Base-by-base conservation (phyloP, 1,140 invertebrate genomes). In the Caligus rogercresseyi region DNA sequence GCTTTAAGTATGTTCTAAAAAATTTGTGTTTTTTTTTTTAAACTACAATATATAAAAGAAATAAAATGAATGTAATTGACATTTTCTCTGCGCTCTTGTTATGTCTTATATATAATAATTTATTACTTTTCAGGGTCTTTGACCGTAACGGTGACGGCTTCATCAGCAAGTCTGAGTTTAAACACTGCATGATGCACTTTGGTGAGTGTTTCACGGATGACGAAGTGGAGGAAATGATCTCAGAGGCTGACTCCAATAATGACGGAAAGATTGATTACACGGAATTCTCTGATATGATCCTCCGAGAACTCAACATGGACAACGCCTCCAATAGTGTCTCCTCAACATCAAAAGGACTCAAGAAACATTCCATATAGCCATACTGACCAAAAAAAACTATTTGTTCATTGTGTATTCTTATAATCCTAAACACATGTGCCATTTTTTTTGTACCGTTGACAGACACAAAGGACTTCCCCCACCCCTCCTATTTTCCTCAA, bases 61-160 rank as follows among this genome's bases (percentile, higher is more conserved):
- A n/a, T n/a, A n/a, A n/a, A n/a, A n/a, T n/a, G n/a, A n/a, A n/a
- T n/a, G n/a, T n/a, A n/a, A n/a, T n/a, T n/a, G n/a, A n/a, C n/a
- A n/a, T n/a, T n/a, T n/a, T n/a, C n/a, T n/a, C n/a, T n/a, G n/a
- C n/a, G n/a, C n/a, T n/a, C n/a, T n/a, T n/a, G n/a, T n/a, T n/a
- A n/a, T n/a, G n/a, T n/a, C n/a, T n/a, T n/a, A n/a, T n/a, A n/a
- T n/a, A n/a, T n/a, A n/a, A n/a, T n/a, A n/a, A n/a, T n/a, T n/a
- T 7, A 43, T 54, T 16, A 16, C 1, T 15, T 11, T 74, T 74
- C 66, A 66, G 68, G 53, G 75, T 78, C 23, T 79, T 78, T 64
- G 78, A 79, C 65, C 74, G 74, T 67, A 78, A 80, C 66, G 78
- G 78, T 60, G 78, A 79, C 65, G 79, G 79, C 19, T 79, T 77